Conservation (phyloP, 2,888 invertebrate species). For the Sesia bembeciformis region DNA sequence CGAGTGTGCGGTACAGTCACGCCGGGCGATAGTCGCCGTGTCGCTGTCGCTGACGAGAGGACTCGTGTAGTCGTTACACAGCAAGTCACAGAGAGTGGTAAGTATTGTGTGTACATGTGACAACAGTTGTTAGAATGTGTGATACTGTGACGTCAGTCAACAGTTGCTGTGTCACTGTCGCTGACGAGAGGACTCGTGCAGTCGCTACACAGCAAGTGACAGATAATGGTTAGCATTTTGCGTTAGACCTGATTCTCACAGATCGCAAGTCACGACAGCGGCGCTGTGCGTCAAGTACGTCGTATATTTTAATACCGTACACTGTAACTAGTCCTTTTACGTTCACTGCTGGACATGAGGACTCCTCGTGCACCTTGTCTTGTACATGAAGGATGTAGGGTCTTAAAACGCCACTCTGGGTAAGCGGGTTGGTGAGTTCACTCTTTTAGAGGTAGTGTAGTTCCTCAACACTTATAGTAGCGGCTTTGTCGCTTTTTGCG, state of each 20-base stretch:
- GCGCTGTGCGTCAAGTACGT: too few species aligned
- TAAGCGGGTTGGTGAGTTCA: too few species aligned
- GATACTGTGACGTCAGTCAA: slow-evolving; percentile 36
- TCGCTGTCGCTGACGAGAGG: slow-evolving; percentile 15
- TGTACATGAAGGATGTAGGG: too few species aligned
- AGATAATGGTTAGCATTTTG: not conserved
- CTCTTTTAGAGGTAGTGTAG: too few species aligned
- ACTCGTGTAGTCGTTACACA: not conserved
- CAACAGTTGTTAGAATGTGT: slow-evolving; percentile 29
- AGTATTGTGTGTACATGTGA: not conserved
- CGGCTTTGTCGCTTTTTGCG: too few species aligned
- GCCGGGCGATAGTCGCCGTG: slow-evolving; percentile 14
- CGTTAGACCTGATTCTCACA: slow-evolving; percentile 6
- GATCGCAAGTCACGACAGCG: too few species aligned
- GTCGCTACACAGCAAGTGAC: not conserved
- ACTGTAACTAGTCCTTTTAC: too few species aligned
- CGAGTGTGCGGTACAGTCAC: slow-evolving; percentile 51
- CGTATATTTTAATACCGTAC: too few species aligned
- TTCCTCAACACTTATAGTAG: too few species aligned
- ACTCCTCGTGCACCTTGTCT: too few species aligned
- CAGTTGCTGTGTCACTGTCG: slow-evolving; percentile 3
- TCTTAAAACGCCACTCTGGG: too few species aligned
- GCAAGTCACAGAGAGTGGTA: not conserved
- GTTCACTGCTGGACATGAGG: too few species aligned
- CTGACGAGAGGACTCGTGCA: slow-evolving; percentile 12